A percentile compares a stretch with the other conserved stretches of the same genome.
Conservation (phyloP, 2,888 invertebrate species). For the Parasteatoda lunata region DNA sequence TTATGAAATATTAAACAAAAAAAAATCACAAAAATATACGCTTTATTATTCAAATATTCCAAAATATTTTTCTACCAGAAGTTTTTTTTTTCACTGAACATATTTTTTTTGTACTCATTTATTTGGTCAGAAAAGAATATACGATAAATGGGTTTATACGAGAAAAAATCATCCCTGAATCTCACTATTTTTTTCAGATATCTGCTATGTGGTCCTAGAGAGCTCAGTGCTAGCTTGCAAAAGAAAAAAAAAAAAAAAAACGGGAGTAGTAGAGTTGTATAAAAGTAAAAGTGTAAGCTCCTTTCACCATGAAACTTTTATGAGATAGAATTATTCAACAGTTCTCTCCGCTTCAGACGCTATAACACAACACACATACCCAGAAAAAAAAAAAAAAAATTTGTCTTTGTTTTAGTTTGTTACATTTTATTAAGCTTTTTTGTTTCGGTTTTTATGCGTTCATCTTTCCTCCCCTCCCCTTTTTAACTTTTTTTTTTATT, state of each 20-base stretch:
- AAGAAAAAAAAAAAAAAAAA: neutral
- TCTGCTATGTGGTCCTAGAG: neutral
- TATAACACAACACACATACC: neutral
- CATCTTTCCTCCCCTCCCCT: conserved; percentile 5
- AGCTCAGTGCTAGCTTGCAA: neutral
- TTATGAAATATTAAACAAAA: too few relatives aligned
- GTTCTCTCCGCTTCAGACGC: conserved; percentile 13
- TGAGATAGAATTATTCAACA: conserved; percentile 64
- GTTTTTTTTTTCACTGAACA: neutral
- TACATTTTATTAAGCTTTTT: neutral
- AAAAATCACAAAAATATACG: too few relatives aligned
- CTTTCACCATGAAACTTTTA: conserved; percentile 55
- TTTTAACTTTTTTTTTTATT: conserved; percentile 14
- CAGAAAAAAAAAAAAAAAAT: conserved; percentile 26
- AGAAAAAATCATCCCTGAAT: neutral
- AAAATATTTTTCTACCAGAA: neutral
- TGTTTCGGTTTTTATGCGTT: neutral
- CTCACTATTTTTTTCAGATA: neutral
- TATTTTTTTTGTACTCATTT: neutral
- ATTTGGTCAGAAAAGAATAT: neutral
- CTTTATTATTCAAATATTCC: too few relatives aligned
- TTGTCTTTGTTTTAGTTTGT: conserved; percentile 1
- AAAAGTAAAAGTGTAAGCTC: conserved; percentile 17
- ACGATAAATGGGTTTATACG: neutral
- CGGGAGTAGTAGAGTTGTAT: neutral